Conservation (phyloP, 1,140 invertebrate species). For the Caligus rogercresseyi region DNA sequence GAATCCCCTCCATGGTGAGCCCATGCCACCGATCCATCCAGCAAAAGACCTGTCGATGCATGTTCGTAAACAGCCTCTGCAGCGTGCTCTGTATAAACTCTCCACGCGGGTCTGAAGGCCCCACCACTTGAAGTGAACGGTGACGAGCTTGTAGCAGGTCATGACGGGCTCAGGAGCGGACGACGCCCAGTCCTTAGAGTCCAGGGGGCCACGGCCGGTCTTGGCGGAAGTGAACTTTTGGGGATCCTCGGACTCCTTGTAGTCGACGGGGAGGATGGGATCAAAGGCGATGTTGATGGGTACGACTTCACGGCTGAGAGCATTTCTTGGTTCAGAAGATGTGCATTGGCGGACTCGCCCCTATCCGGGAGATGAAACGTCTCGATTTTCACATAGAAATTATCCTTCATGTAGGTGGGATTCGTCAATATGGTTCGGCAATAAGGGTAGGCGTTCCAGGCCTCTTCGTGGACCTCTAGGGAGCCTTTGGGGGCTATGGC, state of each 20-base stretch:
- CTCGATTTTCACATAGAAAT: conserved; percentile 88
- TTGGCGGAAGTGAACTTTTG: conserved; percentile 45
- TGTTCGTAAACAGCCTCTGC: conserved; percentile 84
- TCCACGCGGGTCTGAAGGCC: conserved; percentile 86
- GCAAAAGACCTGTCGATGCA: conserved; percentile 94
- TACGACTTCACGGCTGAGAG: conserved; percentile 71
- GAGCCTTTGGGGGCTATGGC: conserved; percentile 79
- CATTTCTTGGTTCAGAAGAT: conserved; percentile 69
- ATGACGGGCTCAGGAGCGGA: conserved; percentile 69
- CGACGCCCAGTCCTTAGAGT: conserved; percentile 55
- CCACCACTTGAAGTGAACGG: conserved; percentile 97
- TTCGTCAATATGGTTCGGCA: conserved; percentile 82
- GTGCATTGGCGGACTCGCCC: conserved; percentile 63
- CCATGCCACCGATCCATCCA: conserved; percentile 90
- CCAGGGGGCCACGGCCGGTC: conserved; percentile 78
- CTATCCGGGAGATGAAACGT: conserved; percentile 83
- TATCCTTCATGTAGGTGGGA: conserved; percentile 87
- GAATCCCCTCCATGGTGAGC: conserved; percentile 82
- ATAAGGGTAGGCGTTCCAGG: conserved; percentile 99
- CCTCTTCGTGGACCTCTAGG: conserved; percentile 93
- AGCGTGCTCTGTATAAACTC: conserved; percentile 83
- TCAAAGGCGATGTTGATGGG: conserved; percentile 91
- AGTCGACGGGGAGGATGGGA: conserved; percentile 53
- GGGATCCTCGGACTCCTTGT: conserved; percentile 74
- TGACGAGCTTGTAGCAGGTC: conserved; percentile 97